These are phyloP conservation scores for Parnassius apollo DNA, from an alignment of 2,888 invertebrate species.

Conservation along the genomic window DNA sequence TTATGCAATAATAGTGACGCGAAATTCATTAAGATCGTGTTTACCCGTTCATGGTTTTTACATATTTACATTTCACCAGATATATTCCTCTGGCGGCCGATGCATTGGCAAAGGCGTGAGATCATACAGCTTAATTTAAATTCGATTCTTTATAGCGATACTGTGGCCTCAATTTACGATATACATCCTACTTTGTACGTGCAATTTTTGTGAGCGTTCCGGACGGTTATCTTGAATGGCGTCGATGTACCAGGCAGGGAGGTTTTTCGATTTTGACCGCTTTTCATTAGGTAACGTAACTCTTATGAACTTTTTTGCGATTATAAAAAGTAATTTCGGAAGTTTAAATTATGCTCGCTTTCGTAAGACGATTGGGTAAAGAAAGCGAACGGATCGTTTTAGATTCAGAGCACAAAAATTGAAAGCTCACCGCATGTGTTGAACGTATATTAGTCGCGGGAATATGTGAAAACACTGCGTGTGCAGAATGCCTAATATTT, in stretches of 20 bases:
- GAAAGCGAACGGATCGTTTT: constrained; percentile 51
- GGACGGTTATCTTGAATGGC: constrained; percentile 20
- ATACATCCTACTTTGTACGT: not conserved
- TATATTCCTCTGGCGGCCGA: constrained; percentile 18
- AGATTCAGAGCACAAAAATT: constrained; percentile 52
- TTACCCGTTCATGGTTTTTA: constrained; percentile 5
- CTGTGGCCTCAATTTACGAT: constrained; percentile 29
- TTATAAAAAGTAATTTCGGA: constrained; percentile 7
- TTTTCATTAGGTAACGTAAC: constrained; percentile 15
- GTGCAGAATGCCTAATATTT: constrained; percentile 53
- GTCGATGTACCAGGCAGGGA: not conserved
- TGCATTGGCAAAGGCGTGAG: constrained; percentile 34
- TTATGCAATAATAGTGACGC: constrained; percentile 52
- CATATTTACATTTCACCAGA: constrained; percentile 5
- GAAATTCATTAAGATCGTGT: constrained; percentile 46
- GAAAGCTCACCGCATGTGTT: constrained; percentile 57
- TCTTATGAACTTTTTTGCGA: not conserved
- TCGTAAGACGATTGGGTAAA: constrained; percentile 41
- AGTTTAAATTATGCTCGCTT: constrained; percentile 34
- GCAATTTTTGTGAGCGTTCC: constrained; percentile 10
- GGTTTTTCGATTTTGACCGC: constrained; percentile 1
- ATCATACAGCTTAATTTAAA: constrained; percentile 55
- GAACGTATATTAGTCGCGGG: constrained; percentile 46
- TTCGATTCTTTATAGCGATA: constrained; percentile 47
- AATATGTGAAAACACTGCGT: constrained; percentile 64